These are phyloP conservation scores for Pipistrellus pipistrellus DNA, from an alignment of 2,797 vertebrate genomes.

Conservation along the genomic window DNA sequence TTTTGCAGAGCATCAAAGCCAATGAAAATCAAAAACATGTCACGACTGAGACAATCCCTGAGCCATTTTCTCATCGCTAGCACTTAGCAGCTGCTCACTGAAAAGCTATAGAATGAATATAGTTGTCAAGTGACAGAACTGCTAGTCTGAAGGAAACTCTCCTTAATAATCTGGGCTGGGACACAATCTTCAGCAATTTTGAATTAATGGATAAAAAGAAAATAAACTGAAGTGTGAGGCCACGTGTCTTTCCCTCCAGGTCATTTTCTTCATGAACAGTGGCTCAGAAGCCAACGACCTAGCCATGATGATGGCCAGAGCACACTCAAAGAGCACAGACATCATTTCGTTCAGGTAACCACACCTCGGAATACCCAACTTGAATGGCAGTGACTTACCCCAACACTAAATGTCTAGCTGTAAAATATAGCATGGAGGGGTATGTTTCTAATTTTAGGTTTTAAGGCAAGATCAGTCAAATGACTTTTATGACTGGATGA, in stretches of 20 bases:
- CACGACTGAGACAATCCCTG: background rate
- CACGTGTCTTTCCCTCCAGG: slow-evolving; percentile 86
- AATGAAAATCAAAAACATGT: background rate
- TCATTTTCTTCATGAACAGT: slow-evolving; percentile 95
- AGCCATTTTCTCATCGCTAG: background rate
- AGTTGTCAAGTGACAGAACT: background rate
- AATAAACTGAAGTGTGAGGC: background rate
- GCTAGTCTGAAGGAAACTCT: background rate
- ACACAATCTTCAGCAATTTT: background rate
- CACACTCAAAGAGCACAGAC: slow-evolving; percentile 93
- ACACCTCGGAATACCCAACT: background rate
- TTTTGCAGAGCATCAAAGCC: background rate
- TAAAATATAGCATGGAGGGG: background rate
- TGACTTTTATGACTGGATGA: background rate
- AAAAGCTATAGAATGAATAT: background rate
- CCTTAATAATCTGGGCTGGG: background rate
- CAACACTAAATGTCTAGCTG: background rate
- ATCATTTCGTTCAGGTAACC: slow-evolving; percentile 94
- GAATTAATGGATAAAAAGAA: background rate
- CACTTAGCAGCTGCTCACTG: background rate
- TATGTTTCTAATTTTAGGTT: slow-evolving; percentile 18
- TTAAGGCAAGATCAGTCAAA: background rate
- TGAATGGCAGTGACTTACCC: background rate
- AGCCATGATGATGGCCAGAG: slow-evolving; percentile 95
- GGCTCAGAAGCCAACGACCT: slow-evolving; percentile 98